Evolutionary conservation across 2,113 vertebrate species (phyloP).

Genomic region (Monarcha castaneiventris): DNA sequence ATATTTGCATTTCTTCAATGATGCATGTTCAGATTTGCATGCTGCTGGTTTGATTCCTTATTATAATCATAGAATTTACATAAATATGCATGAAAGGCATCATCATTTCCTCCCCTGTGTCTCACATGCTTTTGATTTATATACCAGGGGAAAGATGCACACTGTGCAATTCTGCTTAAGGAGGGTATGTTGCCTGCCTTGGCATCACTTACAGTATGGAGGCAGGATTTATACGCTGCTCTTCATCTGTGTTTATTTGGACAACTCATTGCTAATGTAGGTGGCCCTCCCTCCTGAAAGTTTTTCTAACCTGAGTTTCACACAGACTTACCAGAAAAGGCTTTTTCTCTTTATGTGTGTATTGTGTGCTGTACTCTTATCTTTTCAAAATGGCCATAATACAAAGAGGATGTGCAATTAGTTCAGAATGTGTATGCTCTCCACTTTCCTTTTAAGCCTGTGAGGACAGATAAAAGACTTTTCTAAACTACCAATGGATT

Average conservation of each 20-base stretch:
- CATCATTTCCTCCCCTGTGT: not conserved
- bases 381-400: not conserved
- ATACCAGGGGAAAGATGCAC: not conserved
- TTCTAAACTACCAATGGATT: constrained; percentile 1
- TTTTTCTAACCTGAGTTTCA: not conserved
- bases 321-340: not conserved
- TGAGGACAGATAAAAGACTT: constrained; percentile 23
- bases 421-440: not conserved
- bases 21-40: not conserved
- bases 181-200: not conserved
- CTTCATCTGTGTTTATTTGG: not conserved
- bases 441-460: not conserved
- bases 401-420: not conserved
- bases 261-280: not conserved
- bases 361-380: not conserved
- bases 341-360: not conserved
- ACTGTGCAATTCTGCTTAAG: not conserved
- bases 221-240: not conserved
- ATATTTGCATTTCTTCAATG: not conserved
- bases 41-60: not conserved
- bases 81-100: not conserved
- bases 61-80: not conserved
- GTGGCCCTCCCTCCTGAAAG: not conserved
- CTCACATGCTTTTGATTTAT: not conserved
- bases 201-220: not conserved